Evolutionary conservation across 2,113 vertebrate genomes (phyloP).

Genomic region (Rhodinocichla rosea): DNA sequence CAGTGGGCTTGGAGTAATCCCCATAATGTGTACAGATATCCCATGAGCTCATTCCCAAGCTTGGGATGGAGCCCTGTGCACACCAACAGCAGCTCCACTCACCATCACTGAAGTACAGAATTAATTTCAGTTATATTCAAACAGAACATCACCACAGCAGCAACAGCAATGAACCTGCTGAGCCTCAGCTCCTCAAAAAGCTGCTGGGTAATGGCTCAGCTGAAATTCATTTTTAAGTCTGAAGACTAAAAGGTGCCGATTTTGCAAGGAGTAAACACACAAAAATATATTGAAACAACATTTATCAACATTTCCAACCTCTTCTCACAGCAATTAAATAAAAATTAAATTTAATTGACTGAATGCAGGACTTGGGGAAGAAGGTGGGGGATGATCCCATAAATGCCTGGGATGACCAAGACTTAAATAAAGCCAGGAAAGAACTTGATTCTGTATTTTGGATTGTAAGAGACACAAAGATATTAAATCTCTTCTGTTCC

Average conservation of each 20-base stretch:
- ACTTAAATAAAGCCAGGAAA: not conserved
- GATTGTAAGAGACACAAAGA: not conserved
- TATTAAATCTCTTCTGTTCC: not conserved
- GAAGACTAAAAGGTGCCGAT: not conserved
- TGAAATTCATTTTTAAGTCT: too few relatives aligned
- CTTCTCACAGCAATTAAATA: not conserved
- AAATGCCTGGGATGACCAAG: not conserved
- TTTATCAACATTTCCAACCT: not conserved
- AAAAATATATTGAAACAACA: not conserved
- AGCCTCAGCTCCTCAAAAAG: not conserved
- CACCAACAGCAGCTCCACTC: not conserved
- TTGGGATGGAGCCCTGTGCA: accelerated
- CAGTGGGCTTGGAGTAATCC: accelerated
- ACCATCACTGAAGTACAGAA: accelerated
- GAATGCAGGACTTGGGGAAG: not conserved
- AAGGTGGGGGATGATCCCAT: not conserved
- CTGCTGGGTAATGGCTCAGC: not conserved
- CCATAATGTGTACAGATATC: accelerated
- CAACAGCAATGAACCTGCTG: not conserved
- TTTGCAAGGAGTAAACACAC: not conserved
- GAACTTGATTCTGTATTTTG: not conserved
- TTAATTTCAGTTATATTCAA: not conserved
- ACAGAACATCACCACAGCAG: not conserved
- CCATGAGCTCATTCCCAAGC: accelerated
- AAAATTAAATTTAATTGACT: not conserved